phyloP scores from a whole-genome alignment of 2,113 vertebrate genomes.

The cattle (Bos taurus) region DNA sequence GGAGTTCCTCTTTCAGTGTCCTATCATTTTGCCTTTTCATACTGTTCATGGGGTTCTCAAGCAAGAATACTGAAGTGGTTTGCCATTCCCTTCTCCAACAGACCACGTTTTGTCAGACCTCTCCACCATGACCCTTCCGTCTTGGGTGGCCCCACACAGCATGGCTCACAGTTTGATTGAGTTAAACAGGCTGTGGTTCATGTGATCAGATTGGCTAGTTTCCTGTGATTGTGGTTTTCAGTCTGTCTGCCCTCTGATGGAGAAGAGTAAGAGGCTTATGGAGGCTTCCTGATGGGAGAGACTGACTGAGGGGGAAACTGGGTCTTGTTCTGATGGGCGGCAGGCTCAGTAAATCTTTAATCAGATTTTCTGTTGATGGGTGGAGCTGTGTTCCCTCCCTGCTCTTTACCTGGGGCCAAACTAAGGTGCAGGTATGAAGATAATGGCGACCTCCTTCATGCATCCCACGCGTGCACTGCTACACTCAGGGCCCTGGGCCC shows the following conservation, averaged over 20 bases:
- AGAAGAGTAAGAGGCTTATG: neutral
- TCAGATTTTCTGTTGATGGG: neutral
- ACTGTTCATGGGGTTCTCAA: neutral
- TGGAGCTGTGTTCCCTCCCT: neutral
- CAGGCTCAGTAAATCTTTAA: neutral
- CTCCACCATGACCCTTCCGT: neutral
- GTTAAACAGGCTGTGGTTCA: neutral
- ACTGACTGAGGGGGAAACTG: neutral
- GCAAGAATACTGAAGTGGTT: neutral
- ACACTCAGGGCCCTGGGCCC: rapidly evolving
- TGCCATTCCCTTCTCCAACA: neutral
- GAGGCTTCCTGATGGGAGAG: neutral
- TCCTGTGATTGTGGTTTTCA: neutral
- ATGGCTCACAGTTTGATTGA: neutral
- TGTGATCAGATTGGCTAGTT: neutral
- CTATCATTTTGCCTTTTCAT: neutral
- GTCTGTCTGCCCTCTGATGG: neutral
- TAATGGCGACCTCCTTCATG: rapidly evolving
- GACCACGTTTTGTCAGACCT: rapidly evolving
- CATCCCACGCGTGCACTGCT: rapidly evolving
- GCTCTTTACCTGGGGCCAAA: neutral
- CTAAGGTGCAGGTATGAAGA: neutral
- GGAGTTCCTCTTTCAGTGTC: neutral
- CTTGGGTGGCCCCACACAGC: neutral
- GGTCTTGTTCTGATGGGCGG: neutral